Evolutionary conservation across 2,797 vertebrate genomes (phyloP), one percentile per base, ranked within the genome.

Genomic region (Halcyon badia): DNA sequence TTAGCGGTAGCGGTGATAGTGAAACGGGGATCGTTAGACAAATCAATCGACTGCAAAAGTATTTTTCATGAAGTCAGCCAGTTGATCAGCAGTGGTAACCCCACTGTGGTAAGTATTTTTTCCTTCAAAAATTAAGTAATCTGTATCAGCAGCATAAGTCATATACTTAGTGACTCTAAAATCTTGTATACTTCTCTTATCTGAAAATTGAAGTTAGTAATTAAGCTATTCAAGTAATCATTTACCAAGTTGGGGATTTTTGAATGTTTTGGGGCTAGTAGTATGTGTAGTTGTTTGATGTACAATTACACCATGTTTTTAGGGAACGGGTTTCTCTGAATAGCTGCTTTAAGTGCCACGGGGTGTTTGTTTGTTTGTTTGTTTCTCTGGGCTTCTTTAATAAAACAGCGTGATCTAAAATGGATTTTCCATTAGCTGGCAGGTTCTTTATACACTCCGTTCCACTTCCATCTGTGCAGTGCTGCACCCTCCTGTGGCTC

Each of bases 31-130:
- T 99, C 99, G 51, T 97, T 99, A 76, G 99, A 99, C 98, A 99
- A 99, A 98, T 99, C 99, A 39, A 99, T 99, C 83, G 99, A 99
- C 99, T 99, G 99, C 97, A 99, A 99, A 98, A 98, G 99, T 98
- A 99, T 99, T 98, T 99, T 99, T 95, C 99, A 99, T 70, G 99
- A 99, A 98, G 99, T 99, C 87, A 99, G 99, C 95, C 99, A 99
- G 95, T 98, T 99, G 96, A 99, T 99, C 98, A 99, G 99, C 98
- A 99, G 99, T 31, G 99, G 99, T 58, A 99, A 99, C 97, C 99
- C 99, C 76, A 99, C 99, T 76, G 99, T 99, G 98, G 99, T 99
- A 98, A 99, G 99, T 94, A 49, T 72, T 42, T 28, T 0, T 20
- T n/a, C 46, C 58, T 92, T 83, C 78, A 52, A 24, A 80, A 58